Percentiles rank a stretch among this genome's conserved stretches.
These are phyloP conservation scores for Latrodectus hesperus DNA, from an alignment of 2,888 invertebrate genomes.

Conservation along the genomic window DNA sequence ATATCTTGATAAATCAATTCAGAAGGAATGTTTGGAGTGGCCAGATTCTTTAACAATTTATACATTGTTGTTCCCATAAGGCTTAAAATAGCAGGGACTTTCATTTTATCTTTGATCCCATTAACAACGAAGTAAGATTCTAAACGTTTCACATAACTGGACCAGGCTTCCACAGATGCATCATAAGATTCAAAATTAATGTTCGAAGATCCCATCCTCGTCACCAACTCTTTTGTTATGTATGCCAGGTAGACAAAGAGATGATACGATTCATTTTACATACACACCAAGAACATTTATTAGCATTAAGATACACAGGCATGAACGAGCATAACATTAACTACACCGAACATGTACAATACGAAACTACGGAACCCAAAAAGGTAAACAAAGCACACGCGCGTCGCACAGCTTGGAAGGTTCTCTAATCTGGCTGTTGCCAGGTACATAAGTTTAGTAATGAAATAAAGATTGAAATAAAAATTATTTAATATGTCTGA, in stretches of 20 bases:
- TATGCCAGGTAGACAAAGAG: slow-evolving; percentile 45
- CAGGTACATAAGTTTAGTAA: too few species aligned
- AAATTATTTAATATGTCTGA: too few species aligned
- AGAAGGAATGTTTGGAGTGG: slow-evolving; percentile 46
- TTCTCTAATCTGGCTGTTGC: too few species aligned
- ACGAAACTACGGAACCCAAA: too few species aligned
- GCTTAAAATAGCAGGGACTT: slow-evolving; percentile 50
- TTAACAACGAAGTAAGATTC: slow-evolving; percentile 47
- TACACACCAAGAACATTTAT: neutral
- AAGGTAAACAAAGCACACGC: too few species aligned
- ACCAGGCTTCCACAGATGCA: slow-evolving; percentile 42
- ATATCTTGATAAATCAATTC: slow-evolving; percentile 49
- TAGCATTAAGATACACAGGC: too few species aligned
- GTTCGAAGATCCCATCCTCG: slow-evolving; percentile 39
- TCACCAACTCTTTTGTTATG: slow-evolving; percentile 44
- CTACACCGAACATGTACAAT: too few species aligned
- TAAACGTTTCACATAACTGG: slow-evolving; percentile 41
- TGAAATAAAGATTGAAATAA: too few species aligned
- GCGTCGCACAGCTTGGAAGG: too few species aligned
- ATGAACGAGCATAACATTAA: too few species aligned
- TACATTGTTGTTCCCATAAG: slow-evolving; percentile 49
- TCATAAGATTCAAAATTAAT: slow-evolving; percentile 46
- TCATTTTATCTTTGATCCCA: slow-evolving; percentile 46
- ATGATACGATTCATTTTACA: slow-evolving; percentile 38
- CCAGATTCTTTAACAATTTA: slow-evolving; percentile 46